Base-by-base conservation (phyloP, 2,797 vertebrate species). In the Rhabdophis nuchalis region DNA sequence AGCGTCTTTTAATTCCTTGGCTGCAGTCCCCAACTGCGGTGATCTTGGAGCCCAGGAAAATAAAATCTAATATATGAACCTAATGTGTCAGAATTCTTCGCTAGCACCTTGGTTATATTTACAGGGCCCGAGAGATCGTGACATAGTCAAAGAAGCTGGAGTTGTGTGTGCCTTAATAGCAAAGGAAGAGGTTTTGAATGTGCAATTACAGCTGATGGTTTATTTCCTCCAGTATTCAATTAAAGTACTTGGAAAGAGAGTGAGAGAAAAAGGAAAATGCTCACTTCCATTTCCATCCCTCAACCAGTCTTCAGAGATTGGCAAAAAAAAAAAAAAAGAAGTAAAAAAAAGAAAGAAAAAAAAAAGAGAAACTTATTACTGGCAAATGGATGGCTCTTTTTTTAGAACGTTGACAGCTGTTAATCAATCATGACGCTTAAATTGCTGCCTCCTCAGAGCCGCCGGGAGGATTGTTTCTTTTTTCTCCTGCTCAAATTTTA, bases 361-460 rank as follows among this genome's bases (percentile, higher is more conserved):
- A 25, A 60, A 58, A 61, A 68, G n/a, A 64, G 0, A 1, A 93
- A 91, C 1, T 2, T 85, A 36, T 41, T 93, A 11, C 20, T 89
- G 25, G 11, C 86, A 91, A 94, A 92, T 85, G 61, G 68, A 61
- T 89, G 87, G 88, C 27, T 93, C 87, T 85, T 50, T 85, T 46
- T 91, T 89, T 56, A 52, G 52, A 86, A 68, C 20, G 52, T 52
- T 91, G 87, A 87, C 36, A 50, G 89, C 29, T 93, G 72, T 89
- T 95, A 46, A 88, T 90, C 56, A 91, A 53, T 5, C 95, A 93
- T 90, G 41, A 0, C 89, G 90, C 52, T 92, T n/a, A 94, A 95
- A 93, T 14, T 91, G 2, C 0, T 46, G 86, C 88, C 64, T 58
- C 57, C 85, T 90, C 8, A 77, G 88, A 88, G 77, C 46, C 91